Base-by-base conservation (phyloP, 2,797 vertebrate species). In the Gorsachius magnificus region DNA sequence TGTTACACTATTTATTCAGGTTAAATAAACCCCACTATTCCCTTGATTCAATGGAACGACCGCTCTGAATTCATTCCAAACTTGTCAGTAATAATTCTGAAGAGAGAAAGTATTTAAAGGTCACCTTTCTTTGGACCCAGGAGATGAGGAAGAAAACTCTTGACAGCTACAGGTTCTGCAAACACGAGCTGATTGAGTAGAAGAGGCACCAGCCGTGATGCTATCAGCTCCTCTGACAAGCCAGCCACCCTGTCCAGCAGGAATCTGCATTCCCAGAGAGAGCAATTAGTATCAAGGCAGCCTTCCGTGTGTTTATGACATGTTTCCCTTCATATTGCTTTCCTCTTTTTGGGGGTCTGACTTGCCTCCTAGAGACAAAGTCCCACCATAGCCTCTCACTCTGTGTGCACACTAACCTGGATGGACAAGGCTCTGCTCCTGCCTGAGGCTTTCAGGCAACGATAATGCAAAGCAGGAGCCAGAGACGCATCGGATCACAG, bases 121-220 rank as follows among this genome's bases (percentile, higher is more conserved):
- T 95, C 97, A 99, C 99, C 99, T 96, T 98, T 99, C 98, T 99
- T 99, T 98, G 99, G 99, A 87, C 98, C 98, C 89, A 99, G 98
- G 66, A 99, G 98, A 98, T 99, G 99, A 94, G 99, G 99, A 97
- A 99, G 98, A 95, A 99, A 99, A 97, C 99, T 99, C 98, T 99
- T 99, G 51, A 99, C 98, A 90, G 99, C 99, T 74, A 99, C 99
- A 24, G 99, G 99, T 93, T 99, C 99, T 76, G 99, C 99, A 97
- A 99, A 99, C 92, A 99, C 99, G 1, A 99, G 97, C 83, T 99
- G 98, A 96, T 99, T 99, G 85, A 99, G 98, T 46, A 99, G 98
- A 91, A 99, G 99, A 92, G 99, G 99, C 88, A 99, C 98, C 83
- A 99, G 96, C 53, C 99, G 98, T 11, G 98, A 96, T 4, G 99